phyloP scores from a whole-genome alignment of 2,888 invertebrate species.

The Timema cristinae region DNA sequence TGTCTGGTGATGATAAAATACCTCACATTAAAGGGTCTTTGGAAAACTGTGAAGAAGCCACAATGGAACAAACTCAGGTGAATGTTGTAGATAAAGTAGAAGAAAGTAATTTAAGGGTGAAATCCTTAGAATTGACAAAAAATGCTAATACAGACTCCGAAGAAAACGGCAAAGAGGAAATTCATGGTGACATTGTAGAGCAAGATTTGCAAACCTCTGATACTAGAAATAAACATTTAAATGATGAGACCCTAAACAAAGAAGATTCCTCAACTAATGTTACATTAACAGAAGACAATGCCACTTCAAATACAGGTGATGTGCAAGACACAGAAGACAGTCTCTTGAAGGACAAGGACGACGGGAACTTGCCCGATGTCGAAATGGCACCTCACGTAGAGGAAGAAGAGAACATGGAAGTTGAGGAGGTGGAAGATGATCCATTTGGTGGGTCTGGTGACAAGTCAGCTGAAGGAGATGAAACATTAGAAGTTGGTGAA shows the following conservation, averaged over 20 bases:
- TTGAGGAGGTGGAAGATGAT: constrained; percentile 28
- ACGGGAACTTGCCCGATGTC: constrained; percentile 4
- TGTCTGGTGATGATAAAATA: too few relatives aligned
- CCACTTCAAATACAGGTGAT: background rate
- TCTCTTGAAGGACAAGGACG: background rate
- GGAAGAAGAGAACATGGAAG: constrained; percentile 23
- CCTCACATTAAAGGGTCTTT: too few relatives aligned
- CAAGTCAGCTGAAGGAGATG: constrained; percentile 29
- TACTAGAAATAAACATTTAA: too few relatives aligned
- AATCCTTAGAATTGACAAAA: background rate
- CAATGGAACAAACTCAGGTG: background rate
- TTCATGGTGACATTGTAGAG: background rate
- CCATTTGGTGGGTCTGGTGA: constrained; percentile 33
- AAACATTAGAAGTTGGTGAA: constrained; percentile 30
- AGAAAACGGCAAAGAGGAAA: background rate
- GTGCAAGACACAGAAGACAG: background rate
- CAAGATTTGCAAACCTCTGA: background rate
- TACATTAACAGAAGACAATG: constrained; percentile 5
- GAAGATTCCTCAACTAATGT: background rate
- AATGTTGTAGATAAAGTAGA: background rate
- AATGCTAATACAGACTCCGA: background rate
- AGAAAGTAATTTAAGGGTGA: background rate
- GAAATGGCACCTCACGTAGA: constrained; percentile 13
- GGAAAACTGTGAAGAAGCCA: too few relatives aligned
- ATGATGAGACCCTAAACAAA: too few relatives aligned